Conservation (phyloP, 2,113 vertebrate species). For the Litocranius walleri region DNA sequence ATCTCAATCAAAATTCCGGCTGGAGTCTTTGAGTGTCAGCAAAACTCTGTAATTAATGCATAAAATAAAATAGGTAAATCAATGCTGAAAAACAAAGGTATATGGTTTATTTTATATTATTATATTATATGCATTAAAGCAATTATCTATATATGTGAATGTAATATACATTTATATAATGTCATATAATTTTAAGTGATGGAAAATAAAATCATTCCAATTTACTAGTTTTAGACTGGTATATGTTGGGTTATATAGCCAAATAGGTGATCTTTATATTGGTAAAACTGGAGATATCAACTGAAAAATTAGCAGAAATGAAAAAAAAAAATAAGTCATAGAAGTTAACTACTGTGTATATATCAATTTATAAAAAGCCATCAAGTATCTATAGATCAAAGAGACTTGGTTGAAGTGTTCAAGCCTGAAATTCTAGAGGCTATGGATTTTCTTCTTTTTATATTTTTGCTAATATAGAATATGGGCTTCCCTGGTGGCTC, state of each 20-base stretch:
- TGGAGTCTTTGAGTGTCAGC: neutral
- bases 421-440: neutral
- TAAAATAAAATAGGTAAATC: neutral
- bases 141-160: neutral
- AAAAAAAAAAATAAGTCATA: neutral
- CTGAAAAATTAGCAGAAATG: neutral
- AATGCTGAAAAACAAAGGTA: neutral
- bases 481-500: neutral
- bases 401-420: neutral
- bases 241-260: neutral
- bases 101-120: neutral
- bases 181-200: neutral
- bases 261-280: neutral
- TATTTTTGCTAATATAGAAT: neutral
- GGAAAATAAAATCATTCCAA: neutral
- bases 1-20: neutral
- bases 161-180: neutral
- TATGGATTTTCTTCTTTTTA: neutral
- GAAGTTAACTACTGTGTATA: neutral
- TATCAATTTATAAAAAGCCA: neutral
- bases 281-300: neutral
- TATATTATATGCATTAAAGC: neutral
- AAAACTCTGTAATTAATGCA: neutral
- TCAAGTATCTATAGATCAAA: neutral
- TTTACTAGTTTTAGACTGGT: neutral